Base-by-base conservation (phyloP, 1,140 invertebrate species). In the Oryzaephilus surinamensis region DNA sequence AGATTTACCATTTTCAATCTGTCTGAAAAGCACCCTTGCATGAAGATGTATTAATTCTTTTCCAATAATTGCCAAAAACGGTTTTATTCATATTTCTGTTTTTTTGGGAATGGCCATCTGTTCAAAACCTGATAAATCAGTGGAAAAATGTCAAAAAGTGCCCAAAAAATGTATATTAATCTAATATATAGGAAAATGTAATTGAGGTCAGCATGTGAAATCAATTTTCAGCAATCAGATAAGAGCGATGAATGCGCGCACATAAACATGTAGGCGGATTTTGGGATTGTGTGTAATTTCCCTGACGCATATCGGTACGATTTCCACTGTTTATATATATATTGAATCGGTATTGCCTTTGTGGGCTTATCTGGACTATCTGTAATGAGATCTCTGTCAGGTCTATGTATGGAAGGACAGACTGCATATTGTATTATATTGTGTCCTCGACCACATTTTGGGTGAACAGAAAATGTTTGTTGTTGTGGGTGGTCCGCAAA, bases 211-310 rank as follows among this genome's bases (percentile, higher is more conserved):
- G 48, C 53, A 54, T 42, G 51, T 46, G 48, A 53, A 55, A 54
- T 54, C 54, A 53, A 56, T 54, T 52, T 51, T 40, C 29, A 41
- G 35, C 30, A 48, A 54, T 54, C 47, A 52, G 52, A 54, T 56
- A 52, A 53, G 51, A 41, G 32, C 32, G 17, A 45, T 43, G 40
- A 36, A 48, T 45, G 38, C 43, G 43, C 39, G 43, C 38, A 47
- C 45, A 57, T 55, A 53, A 55, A 53, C 48, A 53, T 55, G 49
- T 54, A 57, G 54, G 52, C 54, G 52, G 52, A 57, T 57, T 57
- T 57, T 48, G 50, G 54, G 54, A 57, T 57, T 55, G 51, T 50
- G 51, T 51, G 54, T 57, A 57, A 57, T 57, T 57, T 57, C 54
- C 54, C 54, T 40, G 41, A 49, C 46, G 48, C 48, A 51, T 57